These are phyloP conservation scores for Asbolus verrucosus DNA, from an alignment of 1,140 invertebrate genomes.

Conservation along the genomic window DNA sequence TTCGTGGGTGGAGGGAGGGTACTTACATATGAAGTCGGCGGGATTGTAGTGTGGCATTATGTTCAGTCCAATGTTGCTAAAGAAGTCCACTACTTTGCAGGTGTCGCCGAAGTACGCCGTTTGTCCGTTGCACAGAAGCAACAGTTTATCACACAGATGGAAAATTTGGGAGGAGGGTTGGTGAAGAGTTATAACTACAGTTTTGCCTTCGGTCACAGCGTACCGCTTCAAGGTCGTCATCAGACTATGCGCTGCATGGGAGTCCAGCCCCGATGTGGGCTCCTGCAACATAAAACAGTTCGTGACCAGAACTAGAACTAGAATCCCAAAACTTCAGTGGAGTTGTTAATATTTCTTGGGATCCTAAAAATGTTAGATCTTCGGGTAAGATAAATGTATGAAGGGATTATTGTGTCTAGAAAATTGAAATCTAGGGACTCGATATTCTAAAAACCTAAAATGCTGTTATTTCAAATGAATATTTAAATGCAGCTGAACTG, in stretches of 20 bases:
- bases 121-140: slow-evolving; percentile 82
- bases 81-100: slow-evolving; percentile 82
- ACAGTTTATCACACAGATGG: slow-evolving; percentile 85
- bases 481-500: no score
- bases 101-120: slow-evolving; percentile 85
- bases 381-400: no score
- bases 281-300: slow-evolving; percentile 74
- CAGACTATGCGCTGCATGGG: slow-evolving; percentile 81
- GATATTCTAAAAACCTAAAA: no score
- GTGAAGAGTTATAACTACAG: slow-evolving; percentile 85
- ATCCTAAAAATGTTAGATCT: no score
- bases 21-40: slow-evolving; percentile 88
- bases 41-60: slow-evolving; percentile 87
- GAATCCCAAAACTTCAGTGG: no score
- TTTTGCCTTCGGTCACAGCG: slow-evolving; percentile 83
- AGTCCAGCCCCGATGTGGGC: slow-evolving; percentile 88
- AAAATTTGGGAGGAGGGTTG: slow-evolving; percentile 92
- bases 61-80: slow-evolving; percentile 78
- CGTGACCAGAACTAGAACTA: no score
- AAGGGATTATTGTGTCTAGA: no score
- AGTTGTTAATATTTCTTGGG: no score
- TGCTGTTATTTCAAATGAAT: no score
- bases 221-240: slow-evolving; percentile 82
- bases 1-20: not conserved
- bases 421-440: no score